Conservation (phyloP, 2,797 vertebrate genomes). For the Synaphobranchus kaupii region DNA sequence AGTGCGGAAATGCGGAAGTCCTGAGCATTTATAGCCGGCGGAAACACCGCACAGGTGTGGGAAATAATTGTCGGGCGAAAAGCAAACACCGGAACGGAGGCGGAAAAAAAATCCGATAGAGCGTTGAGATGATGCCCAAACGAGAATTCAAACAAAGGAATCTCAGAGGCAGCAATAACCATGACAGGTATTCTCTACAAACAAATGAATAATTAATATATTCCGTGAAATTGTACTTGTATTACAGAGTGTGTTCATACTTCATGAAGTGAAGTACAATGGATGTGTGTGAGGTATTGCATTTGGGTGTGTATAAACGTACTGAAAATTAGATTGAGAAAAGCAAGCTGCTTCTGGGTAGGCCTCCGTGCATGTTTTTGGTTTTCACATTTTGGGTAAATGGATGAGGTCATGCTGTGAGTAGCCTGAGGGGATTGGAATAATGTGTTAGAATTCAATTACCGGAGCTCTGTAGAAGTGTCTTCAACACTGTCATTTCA, state of each 20-base stretch:
- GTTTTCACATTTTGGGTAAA: slow-evolving; percentile 11
- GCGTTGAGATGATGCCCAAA: too few relatives aligned
- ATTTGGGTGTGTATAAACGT: slow-evolving; percentile 1
- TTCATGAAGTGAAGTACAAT: slow-evolving; percentile 1
- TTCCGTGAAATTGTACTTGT: not conserved
- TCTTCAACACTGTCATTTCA: slow-evolving; percentile 2
- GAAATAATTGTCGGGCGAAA: too few relatives aligned
- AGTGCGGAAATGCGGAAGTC: too few relatives aligned
- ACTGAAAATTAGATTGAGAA: not conserved
- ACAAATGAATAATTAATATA: slow-evolving; percentile 26
- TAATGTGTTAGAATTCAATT: slow-evolving; percentile 23
- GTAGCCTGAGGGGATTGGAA: not conserved
- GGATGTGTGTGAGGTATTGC: not conserved
- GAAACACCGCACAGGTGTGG: too few relatives aligned
- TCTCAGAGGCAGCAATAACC: too few relatives aligned
- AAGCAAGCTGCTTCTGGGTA: not conserved
- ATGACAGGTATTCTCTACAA: not conserved
- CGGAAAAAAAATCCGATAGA: too few relatives aligned
- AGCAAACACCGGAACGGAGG: too few relatives aligned
- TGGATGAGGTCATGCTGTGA: slow-evolving; percentile 20
- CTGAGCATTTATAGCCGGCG: too few relatives aligned
- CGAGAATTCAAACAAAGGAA: too few relatives aligned
- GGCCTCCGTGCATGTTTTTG: not conserved
- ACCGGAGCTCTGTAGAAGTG: slow-evolving; percentile 9
- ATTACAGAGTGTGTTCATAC: not conserved